Evolutionary conservation across 2,113 vertebrate species (phyloP), one percentile per base, ranked within the genome.

Genomic region (Spilogale gracilis): DNA sequence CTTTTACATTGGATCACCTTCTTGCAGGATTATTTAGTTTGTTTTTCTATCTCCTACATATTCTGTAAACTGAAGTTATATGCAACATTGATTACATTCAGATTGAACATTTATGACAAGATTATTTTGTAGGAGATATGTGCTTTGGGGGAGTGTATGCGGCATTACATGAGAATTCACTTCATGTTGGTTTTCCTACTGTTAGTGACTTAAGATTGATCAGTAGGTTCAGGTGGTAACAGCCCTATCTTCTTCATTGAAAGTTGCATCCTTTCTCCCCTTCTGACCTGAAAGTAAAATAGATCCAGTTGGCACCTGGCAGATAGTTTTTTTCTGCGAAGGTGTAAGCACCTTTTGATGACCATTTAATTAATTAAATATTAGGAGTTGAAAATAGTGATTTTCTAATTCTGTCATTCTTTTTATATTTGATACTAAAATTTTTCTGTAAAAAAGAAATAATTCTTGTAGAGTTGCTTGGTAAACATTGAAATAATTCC

Each of bases 351-450:
- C 20, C 23, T 1, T 89, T 82, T 81, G 56, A 56, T 93, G 12
- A 80, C 81, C 20, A 87, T 61, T 79, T 43, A 69, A 83, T 56
- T 14, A 65, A 30, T 73, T 76, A n/a, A 83, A 60, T 38, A 83
- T 78, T 79, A 79, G 25, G 30, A 16, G 61, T 85, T 84, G 79
- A 25, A 74, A 81, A 58, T 81, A 14, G 20, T n/a, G 14, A 69
- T 95, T 96, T 96, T 91, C 25, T 87, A 82, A 30, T 82, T 82
- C 13, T 92, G 6, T 56, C 18, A 63, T 97, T 89, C 18, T 74
- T 82, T 86, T 87, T 87, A 54, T 21, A 71, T 86, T 82, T 78
- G 73, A 48, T 86, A 87, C 54, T 83, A 54, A 86, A 78, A 43
- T 58, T 81, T 90, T 95, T 91, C 21, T 86, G 2, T 43, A 50